Evolutionary conservation across 2,797 vertebrate species (phyloP).

Genomic region (Cryptoblepharus egeriae): DNA sequence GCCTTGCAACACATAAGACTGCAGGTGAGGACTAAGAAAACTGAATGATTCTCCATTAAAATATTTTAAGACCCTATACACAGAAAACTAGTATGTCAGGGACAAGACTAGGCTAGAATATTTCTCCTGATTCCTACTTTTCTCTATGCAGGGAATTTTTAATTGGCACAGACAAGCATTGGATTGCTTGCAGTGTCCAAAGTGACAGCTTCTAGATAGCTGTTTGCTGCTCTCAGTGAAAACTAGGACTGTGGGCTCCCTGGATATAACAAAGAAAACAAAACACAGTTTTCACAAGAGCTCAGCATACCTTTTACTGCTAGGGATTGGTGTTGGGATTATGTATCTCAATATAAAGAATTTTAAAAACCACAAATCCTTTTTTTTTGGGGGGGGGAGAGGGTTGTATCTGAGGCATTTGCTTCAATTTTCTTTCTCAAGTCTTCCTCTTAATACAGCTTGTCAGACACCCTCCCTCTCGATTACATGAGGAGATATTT

Average conservation of each 20-base stretch:
- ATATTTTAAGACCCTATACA: not conserved
- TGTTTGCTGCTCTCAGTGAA: not conserved
- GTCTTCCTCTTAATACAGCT: not conserved
- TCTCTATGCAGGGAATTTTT: not conserved
- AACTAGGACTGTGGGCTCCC: not conserved
- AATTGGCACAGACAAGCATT: not conserved
- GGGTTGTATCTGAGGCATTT: not conserved
- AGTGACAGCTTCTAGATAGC: not conserved
- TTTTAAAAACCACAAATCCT: not conserved
- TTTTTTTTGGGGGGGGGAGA: no score
- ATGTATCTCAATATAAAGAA: not conserved
- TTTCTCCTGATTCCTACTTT: not conserved
- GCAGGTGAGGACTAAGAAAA: not conserved
- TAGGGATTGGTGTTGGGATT: no score
- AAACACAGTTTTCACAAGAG: not conserved
- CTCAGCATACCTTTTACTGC: not conserved
- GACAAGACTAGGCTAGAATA: not conserved
- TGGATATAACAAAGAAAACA: not conserved
- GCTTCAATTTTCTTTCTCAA: not conserved
- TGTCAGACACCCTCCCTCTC: constrained; percentile 19
- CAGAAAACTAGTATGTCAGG: not conserved
- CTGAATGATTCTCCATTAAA: not conserved
- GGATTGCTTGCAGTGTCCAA: not conserved
- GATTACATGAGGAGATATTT: constrained; percentile 1
- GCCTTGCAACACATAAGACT: not conserved